phyloP scores from a whole-genome alignment of 2,888 invertebrate species.

The Clepsis dumicolana region DNA sequence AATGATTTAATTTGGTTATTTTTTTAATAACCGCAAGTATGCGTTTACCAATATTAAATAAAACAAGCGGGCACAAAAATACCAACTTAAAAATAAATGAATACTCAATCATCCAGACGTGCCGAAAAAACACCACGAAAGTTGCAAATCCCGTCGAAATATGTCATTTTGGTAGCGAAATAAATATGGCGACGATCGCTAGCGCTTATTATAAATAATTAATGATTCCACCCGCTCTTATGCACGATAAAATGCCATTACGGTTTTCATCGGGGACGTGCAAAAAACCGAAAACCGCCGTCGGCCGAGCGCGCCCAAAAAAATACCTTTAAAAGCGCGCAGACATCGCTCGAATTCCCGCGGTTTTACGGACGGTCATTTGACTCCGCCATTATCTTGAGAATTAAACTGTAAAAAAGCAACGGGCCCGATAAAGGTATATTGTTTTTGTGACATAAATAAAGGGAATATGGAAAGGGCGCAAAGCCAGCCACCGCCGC shows the following conservation, averaged over 20 bases:
- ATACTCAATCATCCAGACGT: conserved; percentile 25
- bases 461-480: conserved; percentile 71
- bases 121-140: conserved; percentile 34
- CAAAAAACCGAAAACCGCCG: conserved; percentile 79
- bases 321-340: conserved; percentile 81
- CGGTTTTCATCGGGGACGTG: conserved; percentile 82
- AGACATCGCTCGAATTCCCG: conserved; percentile 83
- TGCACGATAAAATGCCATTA: conserved; percentile 86
- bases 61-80: conserved; percentile 12
- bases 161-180: conserved; percentile 50
- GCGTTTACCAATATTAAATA: not conserved
- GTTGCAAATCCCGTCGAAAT: conserved; percentile 33
- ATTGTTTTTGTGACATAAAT: conserved; percentile 78
- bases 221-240: conserved; percentile 84
- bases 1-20: not conserved
- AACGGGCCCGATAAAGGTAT: conserved; percentile 78
- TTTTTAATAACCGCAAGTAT: not conserved
- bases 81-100: conserved; percentile 2
- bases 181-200: conserved; percentile 75
- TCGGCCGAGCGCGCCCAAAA: conserved; percentile 77
- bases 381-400: conserved; percentile 84
- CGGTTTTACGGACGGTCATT: conserved; percentile 81
- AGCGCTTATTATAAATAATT: conserved; percentile 86
- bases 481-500: conserved; percentile 60
- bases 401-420: conserved; percentile 83